phyloP scores from a whole-genome alignment of 2,888 invertebrate species.

The Epirrhoe tristata region DNA sequence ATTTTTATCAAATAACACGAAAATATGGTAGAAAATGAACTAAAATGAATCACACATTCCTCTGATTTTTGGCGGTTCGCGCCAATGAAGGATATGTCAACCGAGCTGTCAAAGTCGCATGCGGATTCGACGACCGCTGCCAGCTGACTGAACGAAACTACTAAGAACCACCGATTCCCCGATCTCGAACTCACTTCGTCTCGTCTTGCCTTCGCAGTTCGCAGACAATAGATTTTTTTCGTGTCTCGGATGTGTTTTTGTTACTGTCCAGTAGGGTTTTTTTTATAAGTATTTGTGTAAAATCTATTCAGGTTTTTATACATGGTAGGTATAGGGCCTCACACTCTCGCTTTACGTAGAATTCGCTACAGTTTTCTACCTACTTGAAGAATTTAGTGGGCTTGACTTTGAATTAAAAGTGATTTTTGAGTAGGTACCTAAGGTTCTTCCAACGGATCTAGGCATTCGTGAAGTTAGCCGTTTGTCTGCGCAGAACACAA shows the following conservation, averaged over 20 bases:
- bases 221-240: conserved; percentile 37
- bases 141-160: conserved; percentile 41
- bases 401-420: conserved; percentile 12
- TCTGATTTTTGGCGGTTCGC: conserved; percentile 32
- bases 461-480: too few relatives aligned
- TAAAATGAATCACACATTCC: conserved; percentile 20
- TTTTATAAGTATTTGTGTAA: conserved; percentile 19
- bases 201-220: conserved; percentile 19
- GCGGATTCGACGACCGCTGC: conserved; percentile 31
- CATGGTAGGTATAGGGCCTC: conserved; percentile 12
- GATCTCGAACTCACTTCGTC: conserved; percentile 13
- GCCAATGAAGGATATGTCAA: conserved; percentile 20
- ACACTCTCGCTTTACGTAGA: conserved; percentile 26
- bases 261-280: conserved; percentile 27
- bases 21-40: conserved; percentile 13
- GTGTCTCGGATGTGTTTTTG: conserved; percentile 31
- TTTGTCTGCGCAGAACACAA: too few relatives aligned
- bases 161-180: conserved; percentile 12
- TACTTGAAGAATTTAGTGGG: conserved; percentile 20
- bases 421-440: conserved; percentile 1
- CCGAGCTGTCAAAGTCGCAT: conserved; percentile 25
- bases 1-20: conserved; percentile 21
- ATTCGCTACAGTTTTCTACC: conserved; percentile 23
- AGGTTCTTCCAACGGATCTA: too few relatives aligned
- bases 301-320: conserved; percentile 29